Base-by-base conservation (phyloP, 2,113 vertebrate species). In the Sylvietta virens region DNA sequence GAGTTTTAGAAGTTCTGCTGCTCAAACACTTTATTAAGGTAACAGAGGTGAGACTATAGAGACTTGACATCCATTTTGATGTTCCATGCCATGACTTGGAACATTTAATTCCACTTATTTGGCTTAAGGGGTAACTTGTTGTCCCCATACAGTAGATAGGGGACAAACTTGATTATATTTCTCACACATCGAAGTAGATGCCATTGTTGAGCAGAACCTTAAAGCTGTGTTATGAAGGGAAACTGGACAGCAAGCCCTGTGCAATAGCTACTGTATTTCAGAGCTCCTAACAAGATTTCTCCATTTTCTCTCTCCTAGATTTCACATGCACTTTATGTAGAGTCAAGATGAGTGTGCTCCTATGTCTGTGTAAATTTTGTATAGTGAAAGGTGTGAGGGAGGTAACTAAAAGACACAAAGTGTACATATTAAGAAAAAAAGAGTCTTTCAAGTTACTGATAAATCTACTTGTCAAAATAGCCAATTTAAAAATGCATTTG, bases 281-380 rank as follows among this genome's bases (percentile, higher is more conserved):
- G 48, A 89, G 62, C 9, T 79, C 54, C 40, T 65, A 33, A 42
- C 8, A 62, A n/a, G 24, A 33, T 51, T 83, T 74, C 60, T 74
- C 64, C 19, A 9, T 83, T 78, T 79, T 65, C 37, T 70, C 30
- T 84, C 90, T 86, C 48, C 61, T 56, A 27, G 39, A 51, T 91
- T 90, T 94, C 64, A 91, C n/a, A 48, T 67, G 96, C 94, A 96
- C 93, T 96, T 93, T 96, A 97, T 42, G 40, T 78, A 78, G 72
- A 78, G 74, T 81, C 58, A 81, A 81, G 81, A 58, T 28, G n/a
- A 95, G 64, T 9, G 19, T 94, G 76, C 44, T 93, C 11, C 79
- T 83, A 7, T 2, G 7, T 56, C 72, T 95, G 86, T 95, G 86
- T 95, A 93, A 83, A 86, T 95, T 90, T 58, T 97, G 90, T 94